phyloP scores from a whole-genome alignment of 1,140 invertebrate species.

The Bombus difficillimus region DNA sequence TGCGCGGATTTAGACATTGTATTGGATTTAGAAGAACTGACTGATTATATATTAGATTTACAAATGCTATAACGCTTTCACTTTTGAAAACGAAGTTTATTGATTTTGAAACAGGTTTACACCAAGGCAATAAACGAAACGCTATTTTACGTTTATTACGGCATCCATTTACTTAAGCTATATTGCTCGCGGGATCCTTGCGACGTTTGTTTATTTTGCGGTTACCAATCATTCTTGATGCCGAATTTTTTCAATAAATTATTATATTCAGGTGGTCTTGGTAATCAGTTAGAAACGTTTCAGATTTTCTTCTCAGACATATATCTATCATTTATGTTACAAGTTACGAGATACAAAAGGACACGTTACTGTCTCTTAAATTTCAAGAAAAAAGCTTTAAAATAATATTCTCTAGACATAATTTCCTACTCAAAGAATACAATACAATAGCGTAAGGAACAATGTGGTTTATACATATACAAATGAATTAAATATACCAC shows the following conservation, averaged over 20 bases:
- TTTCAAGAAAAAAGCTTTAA: too few species aligned
- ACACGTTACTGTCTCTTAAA: not conserved
- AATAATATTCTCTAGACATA: too few species aligned
- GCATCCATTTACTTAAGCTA: not conserved
- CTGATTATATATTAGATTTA: not conserved
- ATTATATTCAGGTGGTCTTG: not conserved
- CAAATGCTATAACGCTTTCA: not conserved
- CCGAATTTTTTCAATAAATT: not conserved
- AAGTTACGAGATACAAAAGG: not conserved
- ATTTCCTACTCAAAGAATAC: too few species aligned
- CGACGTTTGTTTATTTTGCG: not conserved
- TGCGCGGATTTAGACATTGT: not conserved
- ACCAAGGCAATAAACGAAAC: not conserved
- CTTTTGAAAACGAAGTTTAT: conserved; percentile 8
- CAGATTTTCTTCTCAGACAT: not conserved
- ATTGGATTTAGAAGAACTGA: not conserved
- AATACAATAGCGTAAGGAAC: too few species aligned
- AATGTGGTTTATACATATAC: too few species aligned
- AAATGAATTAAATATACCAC: too few species aligned
- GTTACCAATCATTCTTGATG: not conserved
- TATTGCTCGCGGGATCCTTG: not conserved
- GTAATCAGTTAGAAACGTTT: not conserved
- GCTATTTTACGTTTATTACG: not conserved
- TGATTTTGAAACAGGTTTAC: conserved; percentile 8
- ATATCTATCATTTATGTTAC: not conserved